Evolutionary conservation across 2,797 vertebrate species (phyloP), one percentile per base, ranked within the genome.

Genomic region (Lutjanus campechanus): DNA sequence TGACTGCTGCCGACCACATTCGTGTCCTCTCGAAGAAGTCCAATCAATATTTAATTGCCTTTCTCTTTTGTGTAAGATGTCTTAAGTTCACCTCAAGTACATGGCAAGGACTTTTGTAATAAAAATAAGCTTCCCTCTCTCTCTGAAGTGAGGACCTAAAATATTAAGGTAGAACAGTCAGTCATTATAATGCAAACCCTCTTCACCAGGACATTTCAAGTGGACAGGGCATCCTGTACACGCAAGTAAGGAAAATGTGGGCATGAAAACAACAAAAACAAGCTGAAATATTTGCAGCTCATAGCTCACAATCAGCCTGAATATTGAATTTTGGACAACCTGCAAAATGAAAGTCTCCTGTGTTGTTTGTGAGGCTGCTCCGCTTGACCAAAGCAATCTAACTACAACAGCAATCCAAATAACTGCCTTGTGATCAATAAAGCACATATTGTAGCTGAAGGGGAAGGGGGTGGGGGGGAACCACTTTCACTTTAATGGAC

Each of bases 41-140:
- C 51, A 71, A 90, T 92, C 86, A 90, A 91, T 89, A 88, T 87
- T 90, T 88, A 85, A 91, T 85, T 86, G 80, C 78, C 46, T 68
- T 41, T 82, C 47, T 77, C 64, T 74, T 83, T 73, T 79, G 84
- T 81, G 69, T 67, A 29, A 76, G 61, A 84, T 81, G 73, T 76
- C 22, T 77, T 44, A 69, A 69, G 65, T 89, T 87, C 69, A 79
- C 55, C 64, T 86, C 50, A 76, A 88, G 77, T 73, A 73, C 81
- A 79, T 58, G 29, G 12, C 62, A 77, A 90, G 63, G 77, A 78
- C 78, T 81, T 81, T 70, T 71, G 53, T 65, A 63, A 63, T 71
- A 58, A 68, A 73, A 71, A 72, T 73, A 49, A 82, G 47, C 55
- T 80, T 25, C 25, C 59, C 61, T 40, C 29, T 82, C 29, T 19